Evolutionary conservation across 92 coral and sea anemone genomes (phyloP), one percentile per base, ranked within the genome.

Genomic region (Epizoanthus scotinus): DNA sequence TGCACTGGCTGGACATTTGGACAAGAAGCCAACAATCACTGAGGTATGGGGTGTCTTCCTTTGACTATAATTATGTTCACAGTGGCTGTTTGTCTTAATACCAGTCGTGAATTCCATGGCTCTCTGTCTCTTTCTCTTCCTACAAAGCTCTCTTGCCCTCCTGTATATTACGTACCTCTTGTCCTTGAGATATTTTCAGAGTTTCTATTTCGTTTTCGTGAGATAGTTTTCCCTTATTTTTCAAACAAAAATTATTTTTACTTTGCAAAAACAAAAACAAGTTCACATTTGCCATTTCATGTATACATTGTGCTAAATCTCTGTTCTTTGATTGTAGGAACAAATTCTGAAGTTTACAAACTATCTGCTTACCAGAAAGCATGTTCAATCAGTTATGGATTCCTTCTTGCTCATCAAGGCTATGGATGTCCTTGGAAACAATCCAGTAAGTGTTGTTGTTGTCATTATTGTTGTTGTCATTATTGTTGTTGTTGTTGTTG

Each of bases 271-370:
- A n/a, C n/a, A n/a, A n/a, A n/a, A n/a, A n/a, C n/a, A n/a, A n/a
- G n/a, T n/a, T n/a, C n/a, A n/a, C n/a, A n/a, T n/a, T n/a, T n/a
- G n/a, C n/a, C n/a, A n/a, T n/a, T n/a, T n/a, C n/a, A n/a, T n/a
- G n/a, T n/a, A n/a, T n/a, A n/a, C n/a, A n/a, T n/a, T n/a, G n/a
- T n/a, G n/a, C n/a, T n/a, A n/a, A n/a, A n/a, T n/a, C n/a, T n/a
- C n/a, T n/a, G n/a, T n/a, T n/a, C n/a, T 34, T 34, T 34, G 40
- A 5, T 88, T 82, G 50, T 47, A 95, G 98, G 99, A 95, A 20
- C 99, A 95, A 89, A 93, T 92, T 3, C 72, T 91, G 74, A 95
- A 95, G 84, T 95, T 95, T 82, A 82, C 98, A 54, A 95, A 87
- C 91, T 95, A 95, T 67, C 78, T 95, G 12, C 80, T 95, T 15